These are phyloP conservation scores for Oenanthe oenanthe DNA, from an alignment of 2,113 vertebrate species.

Conservation along the genomic window DNA sequence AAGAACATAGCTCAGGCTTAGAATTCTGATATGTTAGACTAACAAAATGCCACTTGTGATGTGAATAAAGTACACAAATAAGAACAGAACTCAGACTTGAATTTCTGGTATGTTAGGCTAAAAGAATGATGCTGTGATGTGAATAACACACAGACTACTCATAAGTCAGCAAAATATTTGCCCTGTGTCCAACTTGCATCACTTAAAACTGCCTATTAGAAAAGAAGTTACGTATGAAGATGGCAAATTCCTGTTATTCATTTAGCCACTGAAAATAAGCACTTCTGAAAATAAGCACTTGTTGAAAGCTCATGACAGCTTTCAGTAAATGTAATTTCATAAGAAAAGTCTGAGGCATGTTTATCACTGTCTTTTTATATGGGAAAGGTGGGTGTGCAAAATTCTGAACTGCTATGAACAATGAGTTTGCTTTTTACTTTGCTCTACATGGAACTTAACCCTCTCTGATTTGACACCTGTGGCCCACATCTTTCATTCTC, in stretches of 20 bases:
- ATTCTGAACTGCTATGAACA: background rate
- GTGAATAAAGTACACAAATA: background rate
- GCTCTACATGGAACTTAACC: background rate
- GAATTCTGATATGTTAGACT: background rate
- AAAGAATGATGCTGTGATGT: background rate
- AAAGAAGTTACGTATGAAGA: background rate
- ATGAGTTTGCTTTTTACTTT: background rate
- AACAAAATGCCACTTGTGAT: background rate
- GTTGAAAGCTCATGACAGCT: background rate
- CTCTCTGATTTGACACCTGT: background rate
- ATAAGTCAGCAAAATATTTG: background rate
- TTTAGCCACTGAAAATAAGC: background rate
- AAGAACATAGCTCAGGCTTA: background rate
- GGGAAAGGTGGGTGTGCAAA: background rate
- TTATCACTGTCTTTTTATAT: background rate
- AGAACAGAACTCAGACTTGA: background rate
- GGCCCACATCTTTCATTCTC: background rate
- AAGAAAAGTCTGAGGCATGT: background rate
- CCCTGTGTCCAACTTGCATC: background rate
- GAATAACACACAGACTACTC: background rate
- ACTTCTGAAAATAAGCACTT: background rate
- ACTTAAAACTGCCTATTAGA: background rate
- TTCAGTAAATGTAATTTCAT: background rate
- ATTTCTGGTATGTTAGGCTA: background rate
- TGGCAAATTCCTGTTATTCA: background rate